Evolutionary conservation across 2,113 vertebrate genomes (phyloP).

Genomic region (Hyperoodon ampullatus): DNA sequence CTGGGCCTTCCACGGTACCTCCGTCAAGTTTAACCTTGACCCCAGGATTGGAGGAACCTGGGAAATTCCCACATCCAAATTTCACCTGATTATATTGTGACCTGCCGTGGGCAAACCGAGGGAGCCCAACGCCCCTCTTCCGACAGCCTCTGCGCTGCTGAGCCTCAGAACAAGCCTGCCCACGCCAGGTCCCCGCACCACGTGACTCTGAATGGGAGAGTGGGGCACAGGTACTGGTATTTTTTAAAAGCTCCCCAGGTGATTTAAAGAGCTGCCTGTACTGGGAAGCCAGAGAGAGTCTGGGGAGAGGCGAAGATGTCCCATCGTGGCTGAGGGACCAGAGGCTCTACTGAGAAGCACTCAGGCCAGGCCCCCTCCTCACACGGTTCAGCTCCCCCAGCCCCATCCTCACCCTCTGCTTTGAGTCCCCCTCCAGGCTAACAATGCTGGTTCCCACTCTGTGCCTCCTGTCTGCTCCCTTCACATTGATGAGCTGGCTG

Average conservation of each 20-base stretch:
- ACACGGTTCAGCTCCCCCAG: background rate
- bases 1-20: background rate
- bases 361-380: background rate
- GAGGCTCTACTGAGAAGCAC: background rate
- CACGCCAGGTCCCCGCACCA: background rate
- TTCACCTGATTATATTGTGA: background rate
- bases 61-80: background rate
- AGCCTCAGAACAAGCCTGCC: background rate
- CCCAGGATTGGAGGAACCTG: background rate
- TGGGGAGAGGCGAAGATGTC: background rate
- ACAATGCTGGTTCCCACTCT: background rate
- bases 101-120: background rate
- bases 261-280: background rate
- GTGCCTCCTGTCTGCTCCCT: background rate
- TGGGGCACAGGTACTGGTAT: accelerated
- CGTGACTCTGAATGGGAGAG: background rate
- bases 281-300: background rate
- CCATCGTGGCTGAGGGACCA: background rate
- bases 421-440: background rate
- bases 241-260: background rate
- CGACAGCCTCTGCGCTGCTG: background rate
- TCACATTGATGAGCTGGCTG: background rate
- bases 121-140: accelerated
- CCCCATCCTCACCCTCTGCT: background rate
- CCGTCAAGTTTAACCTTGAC: background rate